Conservation (phyloP, 2,113 vertebrate species). For the Crocuta crocuta region DNA sequence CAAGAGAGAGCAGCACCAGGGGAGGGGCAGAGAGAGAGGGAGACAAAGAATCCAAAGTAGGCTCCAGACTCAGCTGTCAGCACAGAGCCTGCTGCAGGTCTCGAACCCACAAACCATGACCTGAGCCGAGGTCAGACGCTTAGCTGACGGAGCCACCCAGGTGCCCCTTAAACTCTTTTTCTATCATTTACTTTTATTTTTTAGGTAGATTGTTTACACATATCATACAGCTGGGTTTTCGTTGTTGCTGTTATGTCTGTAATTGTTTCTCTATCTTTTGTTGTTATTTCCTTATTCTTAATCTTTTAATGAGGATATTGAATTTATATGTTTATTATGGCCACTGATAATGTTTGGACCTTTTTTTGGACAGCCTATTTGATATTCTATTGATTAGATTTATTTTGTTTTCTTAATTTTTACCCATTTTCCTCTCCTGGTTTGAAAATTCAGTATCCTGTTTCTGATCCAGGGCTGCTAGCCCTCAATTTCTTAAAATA, state of each 20-base stretch:
- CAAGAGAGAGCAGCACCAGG: too few species aligned
- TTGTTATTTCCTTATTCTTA: not conserved
- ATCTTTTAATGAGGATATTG: not conserved
- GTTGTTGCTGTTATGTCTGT: not conserved
- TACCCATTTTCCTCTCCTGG: not conserved
- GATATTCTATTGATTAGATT: not conserved
- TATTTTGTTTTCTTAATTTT: not conserved
- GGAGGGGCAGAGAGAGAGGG: too few species aligned
- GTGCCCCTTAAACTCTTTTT: not conserved
- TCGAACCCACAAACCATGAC: too few species aligned
- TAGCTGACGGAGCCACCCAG: too few species aligned
- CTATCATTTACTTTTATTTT: constrained; percentile 27
- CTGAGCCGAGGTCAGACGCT: too few species aligned
- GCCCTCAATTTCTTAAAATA: constrained; percentile 14
- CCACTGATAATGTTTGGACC: not conserved
- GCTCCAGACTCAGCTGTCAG: too few species aligned
- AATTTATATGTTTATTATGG: not conserved
- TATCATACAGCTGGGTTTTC: not conserved
- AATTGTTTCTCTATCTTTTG: not conserved
- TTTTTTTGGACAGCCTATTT: not conserved
- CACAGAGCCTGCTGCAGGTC: too few species aligned
- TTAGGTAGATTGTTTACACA: not conserved
- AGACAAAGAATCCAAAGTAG: too few species aligned
- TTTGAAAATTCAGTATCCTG: not conserved
- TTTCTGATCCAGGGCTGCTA: not conserved